Base-by-base conservation (phyloP, 2,888 invertebrate genomes). In the Ctenicera cuprea region DNA sequence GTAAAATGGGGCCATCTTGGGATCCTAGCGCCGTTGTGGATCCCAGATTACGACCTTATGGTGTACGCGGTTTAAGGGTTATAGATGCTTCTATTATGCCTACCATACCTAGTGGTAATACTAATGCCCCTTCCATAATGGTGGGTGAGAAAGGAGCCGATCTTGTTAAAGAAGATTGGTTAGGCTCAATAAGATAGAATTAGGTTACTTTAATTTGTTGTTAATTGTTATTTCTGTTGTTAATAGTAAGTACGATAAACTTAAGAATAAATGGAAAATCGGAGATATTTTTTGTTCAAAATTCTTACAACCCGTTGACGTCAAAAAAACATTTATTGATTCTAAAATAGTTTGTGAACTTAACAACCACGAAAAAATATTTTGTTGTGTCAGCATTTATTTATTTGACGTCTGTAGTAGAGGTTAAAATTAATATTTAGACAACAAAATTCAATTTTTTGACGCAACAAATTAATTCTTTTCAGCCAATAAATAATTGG, bases 61-160 rank as follows among this genome's bases (percentile, higher is more conserved):
- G 96, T 0, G 88, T 97, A 0, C 87, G 91, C 66, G 94, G 94
- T 11, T 88, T 97, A 26, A 89, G 96, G 76, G 95, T 96, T 16
- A 93, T 96, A 79, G 96, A 96, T 83, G 95, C 95, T 33, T 94
- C 95, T 81, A 92, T 96, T 79, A 96, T 96, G 95, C 96, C 96
- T 0, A 94, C 94, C 0, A 95, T 96, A 79, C 93, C 93, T 30
- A 95, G 95, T 82, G 96, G 96, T 7, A 96, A 97, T 83, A 96
- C 96, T 0, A 96, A 96, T 85, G 97, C 96, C 0, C 95, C 96
- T 0, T 93, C 93, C n/a, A 95, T 96, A 62, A 96, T 96, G 96
- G 94, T 96, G 33, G 96, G 92, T 0, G 96, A 97, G 83, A 96
- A 96, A 84, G 96, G 95, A 4, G 91, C 96, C 0, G 96, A 96